These are phyloP conservation scores for Catharus ustulatus DNA, from an alignment of 2,797 vertebrate genomes.

Conservation along the genomic window DNA sequence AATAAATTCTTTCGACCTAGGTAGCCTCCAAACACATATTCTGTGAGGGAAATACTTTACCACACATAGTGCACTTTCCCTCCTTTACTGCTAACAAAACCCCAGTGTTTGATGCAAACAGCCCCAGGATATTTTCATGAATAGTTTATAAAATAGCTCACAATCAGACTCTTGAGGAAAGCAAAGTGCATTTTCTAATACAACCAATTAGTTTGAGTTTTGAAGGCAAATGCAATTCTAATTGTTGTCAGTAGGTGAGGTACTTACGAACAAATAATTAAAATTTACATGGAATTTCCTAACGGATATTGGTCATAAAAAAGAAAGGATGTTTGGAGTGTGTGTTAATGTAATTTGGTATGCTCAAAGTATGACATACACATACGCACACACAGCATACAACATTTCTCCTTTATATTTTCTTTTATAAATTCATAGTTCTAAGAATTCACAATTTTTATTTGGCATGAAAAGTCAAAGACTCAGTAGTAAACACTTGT, in stretches of 20 bases:
- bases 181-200: background rate
- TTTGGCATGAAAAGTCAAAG: background rate
- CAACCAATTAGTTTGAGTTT: background rate
- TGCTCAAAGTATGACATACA: background rate
- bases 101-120: background rate
- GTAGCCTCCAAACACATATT: accelerated
- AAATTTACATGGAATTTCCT: background rate
- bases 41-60: background rate
- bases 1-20: background rate
- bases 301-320: background rate
- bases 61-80: background rate
- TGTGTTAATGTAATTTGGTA: background rate
- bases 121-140: background rate
- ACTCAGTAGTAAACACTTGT: background rate
- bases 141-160: background rate
- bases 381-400: too few relatives aligned
- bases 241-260: background rate
- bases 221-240: background rate
- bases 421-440: background rate
- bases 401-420: background rate
- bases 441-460: background rate
- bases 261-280: background rate
- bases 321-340: background rate
- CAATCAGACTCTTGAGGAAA: background rate
- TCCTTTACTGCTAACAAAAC: background rate